phyloP scores from a whole-genome alignment of 2,888 invertebrate genomes.

The Scaptomyza flava region DNA sequence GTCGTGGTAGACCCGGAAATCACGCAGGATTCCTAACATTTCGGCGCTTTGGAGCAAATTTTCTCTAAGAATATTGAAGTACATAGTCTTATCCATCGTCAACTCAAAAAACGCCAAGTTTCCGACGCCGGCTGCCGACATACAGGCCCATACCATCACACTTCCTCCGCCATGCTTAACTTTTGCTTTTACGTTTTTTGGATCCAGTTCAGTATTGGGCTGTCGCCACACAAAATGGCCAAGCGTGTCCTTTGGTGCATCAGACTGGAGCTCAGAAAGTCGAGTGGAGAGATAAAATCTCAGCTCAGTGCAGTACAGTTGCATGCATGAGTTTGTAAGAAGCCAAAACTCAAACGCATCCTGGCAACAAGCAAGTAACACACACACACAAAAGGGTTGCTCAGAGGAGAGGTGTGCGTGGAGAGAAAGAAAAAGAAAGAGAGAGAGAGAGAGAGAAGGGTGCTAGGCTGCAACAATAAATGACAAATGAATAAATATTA shows the following conservation, averaged over 20 bases:
- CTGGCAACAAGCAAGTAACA: slow-evolving; percentile 1
- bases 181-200: too few species aligned
- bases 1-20: too few species aligned
- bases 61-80: too few species aligned
- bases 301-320: slow-evolving; percentile 7
- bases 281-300: slow-evolving; percentile 15
- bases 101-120: too few species aligned
- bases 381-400: not conserved
- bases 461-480: slow-evolving; percentile 33
- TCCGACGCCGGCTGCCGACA: too few species aligned
- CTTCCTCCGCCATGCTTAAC: too few species aligned
- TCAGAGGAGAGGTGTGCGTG: not conserved
- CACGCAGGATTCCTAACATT: too few species aligned
- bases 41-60: too few species aligned
- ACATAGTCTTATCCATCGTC: too few species aligned
- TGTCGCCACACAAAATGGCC: slow-evolving; percentile 59
- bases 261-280: not conserved
- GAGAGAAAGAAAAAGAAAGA: too few species aligned
- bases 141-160: too few species aligned
- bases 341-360: slow-evolving; percentile 46
- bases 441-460: not conserved
- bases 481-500: slow-evolving; percentile 72
- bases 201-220: too few species aligned
- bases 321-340: slow-evolving; percentile 31
- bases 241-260: slow-evolving; percentile 14